Percentiles rank a stretch among this genome's conserved stretches.
phyloP scores from a whole-genome alignment of 2,888 invertebrate species.

The Icerya purchasi region DNA sequence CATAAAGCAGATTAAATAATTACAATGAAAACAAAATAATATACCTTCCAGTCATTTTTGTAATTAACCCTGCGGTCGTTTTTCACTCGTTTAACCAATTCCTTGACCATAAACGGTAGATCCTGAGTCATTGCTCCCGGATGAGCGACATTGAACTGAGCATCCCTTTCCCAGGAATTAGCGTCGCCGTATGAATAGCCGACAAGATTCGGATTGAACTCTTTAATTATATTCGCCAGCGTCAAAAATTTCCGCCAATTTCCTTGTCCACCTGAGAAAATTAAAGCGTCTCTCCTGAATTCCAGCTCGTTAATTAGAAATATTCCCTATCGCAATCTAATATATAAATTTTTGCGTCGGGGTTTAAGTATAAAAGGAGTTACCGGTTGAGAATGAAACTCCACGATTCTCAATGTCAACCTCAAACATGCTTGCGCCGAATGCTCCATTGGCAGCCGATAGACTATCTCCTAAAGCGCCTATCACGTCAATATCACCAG shows the following conservation, averaged over 20 bases:
- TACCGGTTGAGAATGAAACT: conserved; percentile 20
- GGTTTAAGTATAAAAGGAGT: too few species aligned
- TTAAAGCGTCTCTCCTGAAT: too few species aligned
- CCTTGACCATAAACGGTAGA: conserved; percentile 33
- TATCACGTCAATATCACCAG: conserved; percentile 39
- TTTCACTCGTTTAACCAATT: conserved; percentile 31
- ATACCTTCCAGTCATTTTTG: conserved; percentile 38
- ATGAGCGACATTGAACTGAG: conserved; percentile 38
- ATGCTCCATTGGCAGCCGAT: conserved; percentile 34
- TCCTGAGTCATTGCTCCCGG: conserved; percentile 34
- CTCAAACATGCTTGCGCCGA: conserved; percentile 28
- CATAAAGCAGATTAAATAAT: too few species aligned
- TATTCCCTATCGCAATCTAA: too few species aligned
- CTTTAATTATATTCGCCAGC: conserved; percentile 37
- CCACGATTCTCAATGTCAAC: conserved; percentile 29
- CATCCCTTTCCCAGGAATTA: conserved; percentile 26
- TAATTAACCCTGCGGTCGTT: conserved; percentile 32
- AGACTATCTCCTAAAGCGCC: conserved; percentile 38
- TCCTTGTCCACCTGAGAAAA: conserved; percentile 31
- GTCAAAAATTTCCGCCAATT: conserved; percentile 33
- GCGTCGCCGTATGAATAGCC: conserved; percentile 36
- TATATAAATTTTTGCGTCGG: not conserved
- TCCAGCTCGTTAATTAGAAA: too few species aligned
- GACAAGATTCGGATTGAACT: conserved; percentile 39
- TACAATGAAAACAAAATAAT: too few species aligned